phyloP scores from a whole-genome alignment of 2,797 vertebrate species.

The Macropodus opercularis region DNA sequence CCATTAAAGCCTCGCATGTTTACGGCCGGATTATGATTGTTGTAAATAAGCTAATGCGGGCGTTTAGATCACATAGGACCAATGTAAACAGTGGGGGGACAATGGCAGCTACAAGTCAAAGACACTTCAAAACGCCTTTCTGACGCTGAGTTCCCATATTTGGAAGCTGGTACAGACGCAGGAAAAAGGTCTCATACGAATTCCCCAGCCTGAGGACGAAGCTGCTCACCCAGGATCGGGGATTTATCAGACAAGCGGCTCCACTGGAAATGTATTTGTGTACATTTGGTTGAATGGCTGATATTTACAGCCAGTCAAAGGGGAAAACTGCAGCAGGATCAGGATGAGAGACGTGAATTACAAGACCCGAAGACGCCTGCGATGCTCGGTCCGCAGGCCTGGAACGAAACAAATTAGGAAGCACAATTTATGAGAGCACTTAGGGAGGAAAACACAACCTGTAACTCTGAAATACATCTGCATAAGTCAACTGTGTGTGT shows the following conservation, averaged over 20 bases:
- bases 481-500: slow-evolving; percentile 64
- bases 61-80: slow-evolving; percentile 51
- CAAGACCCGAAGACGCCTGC: slow-evolving; percentile 53
- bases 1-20: slow-evolving; percentile 71
- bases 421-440: slow-evolving; percentile 77
- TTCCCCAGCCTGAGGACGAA: slow-evolving; percentile 29
- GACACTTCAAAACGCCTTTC: slow-evolving; percentile 19
- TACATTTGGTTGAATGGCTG: slow-evolving; percentile 28
- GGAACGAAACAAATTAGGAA: slow-evolving; percentile 63
- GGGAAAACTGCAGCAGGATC: slow-evolving; percentile 6
- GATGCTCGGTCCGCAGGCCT: slow-evolving; percentile 27
- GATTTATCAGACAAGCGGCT: slow-evolving; percentile 33
- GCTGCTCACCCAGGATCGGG: slow-evolving; percentile 5
- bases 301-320: slow-evolving; percentile 47
- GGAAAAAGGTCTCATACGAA: slow-evolving; percentile 26
- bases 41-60: slow-evolving; percentile 72
- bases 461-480: slow-evolving; percentile 68
- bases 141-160: slow-evolving; percentile 40
- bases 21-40: slow-evolving; percentile 73
- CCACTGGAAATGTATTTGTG: slow-evolving; percentile 35
- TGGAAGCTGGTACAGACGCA: slow-evolving; percentile 20
- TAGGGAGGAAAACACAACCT: slow-evolving; percentile 72
- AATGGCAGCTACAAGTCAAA: slow-evolving; percentile 14
- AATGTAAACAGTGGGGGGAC: slow-evolving; percentile 47
- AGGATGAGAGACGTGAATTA: slow-evolving; percentile 25